These are phyloP conservation scores for Biston stratarius DNA, from an alignment of 2,888 invertebrate species.

Conservation along the genomic window DNA sequence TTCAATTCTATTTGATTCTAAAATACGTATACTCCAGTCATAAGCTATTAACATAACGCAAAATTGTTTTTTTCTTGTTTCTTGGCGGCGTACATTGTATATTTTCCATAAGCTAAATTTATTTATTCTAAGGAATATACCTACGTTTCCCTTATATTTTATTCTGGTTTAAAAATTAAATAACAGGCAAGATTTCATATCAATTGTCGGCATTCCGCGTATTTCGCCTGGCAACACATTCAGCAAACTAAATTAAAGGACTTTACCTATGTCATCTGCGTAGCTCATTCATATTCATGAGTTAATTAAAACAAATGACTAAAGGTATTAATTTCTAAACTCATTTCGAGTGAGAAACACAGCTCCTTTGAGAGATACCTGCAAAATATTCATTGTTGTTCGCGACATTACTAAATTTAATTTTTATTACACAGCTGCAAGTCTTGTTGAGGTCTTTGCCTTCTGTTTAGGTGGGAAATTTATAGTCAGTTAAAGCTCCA, in stretches of 20 bases:
- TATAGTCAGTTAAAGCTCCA: not conserved
- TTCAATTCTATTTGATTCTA: too few relatives aligned
- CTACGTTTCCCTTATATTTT: not conserved
- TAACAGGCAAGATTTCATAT: not conserved
- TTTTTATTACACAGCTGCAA: slow-evolving; percentile 38
- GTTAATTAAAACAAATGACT: slow-evolving; percentile 74
- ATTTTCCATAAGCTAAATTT: too few relatives aligned
- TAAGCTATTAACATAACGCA: too few relatives aligned
- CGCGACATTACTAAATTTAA: slow-evolving; percentile 38
- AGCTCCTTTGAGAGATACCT: slow-evolving; percentile 54
- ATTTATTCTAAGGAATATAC: too few relatives aligned
- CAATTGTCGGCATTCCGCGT: slow-evolving; percentile 6
- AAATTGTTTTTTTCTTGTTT: too few relatives aligned
- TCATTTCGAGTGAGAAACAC: slow-evolving; percentile 64
- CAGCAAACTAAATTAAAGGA: slow-evolving; percentile 54
- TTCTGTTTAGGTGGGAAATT: slow-evolving; percentile 12
- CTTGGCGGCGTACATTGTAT: too few relatives aligned
- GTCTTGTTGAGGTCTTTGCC: slow-evolving; percentile 29
- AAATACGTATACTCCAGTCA: too few relatives aligned
- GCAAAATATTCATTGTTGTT: slow-evolving; percentile 41
- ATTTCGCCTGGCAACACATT: slow-evolving; percentile 11
- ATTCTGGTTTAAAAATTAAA: slow-evolving; percentile 4
- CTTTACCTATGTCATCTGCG: slow-evolving; percentile 64
- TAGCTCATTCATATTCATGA: slow-evolving; percentile 71
- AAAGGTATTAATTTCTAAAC: slow-evolving; percentile 71